Evolutionary conservation across 2,888 invertebrate species (phyloP).

Genomic region (Synergus umbraculus): DNA sequence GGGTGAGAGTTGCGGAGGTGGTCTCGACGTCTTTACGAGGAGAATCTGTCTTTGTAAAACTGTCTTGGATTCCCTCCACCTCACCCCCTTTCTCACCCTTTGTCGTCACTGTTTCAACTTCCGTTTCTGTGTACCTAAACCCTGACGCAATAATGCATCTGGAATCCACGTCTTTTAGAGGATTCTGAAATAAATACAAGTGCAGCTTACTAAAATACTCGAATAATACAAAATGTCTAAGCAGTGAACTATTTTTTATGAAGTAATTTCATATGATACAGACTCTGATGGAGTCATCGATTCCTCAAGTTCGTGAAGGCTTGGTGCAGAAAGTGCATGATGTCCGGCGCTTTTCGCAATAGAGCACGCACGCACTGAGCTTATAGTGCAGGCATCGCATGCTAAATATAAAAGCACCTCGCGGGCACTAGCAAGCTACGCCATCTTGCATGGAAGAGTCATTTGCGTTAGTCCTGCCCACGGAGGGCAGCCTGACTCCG

Average conservation of each 20-base stretch:
- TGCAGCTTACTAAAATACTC: neutral
- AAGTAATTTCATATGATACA: neutral
- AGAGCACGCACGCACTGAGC: conserved; percentile 53
- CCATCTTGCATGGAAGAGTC: conserved; percentile 80
- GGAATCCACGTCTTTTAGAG: neutral
- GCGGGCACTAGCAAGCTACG: conserved; percentile 71
- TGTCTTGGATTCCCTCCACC: conserved; percentile 58
- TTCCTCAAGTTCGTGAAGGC: conserved; percentile 24
- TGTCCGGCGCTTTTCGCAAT: conserved; percentile 44
- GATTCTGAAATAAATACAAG: neutral
- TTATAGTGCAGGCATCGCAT: conserved; percentile 62
- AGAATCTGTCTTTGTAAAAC: conserved; percentile 75
- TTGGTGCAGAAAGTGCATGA: conserved; percentile 45
- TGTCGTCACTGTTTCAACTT: neutral
- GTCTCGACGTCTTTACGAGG: conserved; percentile 72
- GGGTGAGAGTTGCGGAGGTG: conserved; percentile 64
- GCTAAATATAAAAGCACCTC: conserved; percentile 74
- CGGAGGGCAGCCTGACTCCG: conserved; percentile 78
- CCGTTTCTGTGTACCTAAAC: conserved; percentile 4
- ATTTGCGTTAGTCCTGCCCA: conserved; percentile 80
- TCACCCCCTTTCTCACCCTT: neutral
- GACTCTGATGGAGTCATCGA: neutral
- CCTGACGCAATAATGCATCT: neutral
- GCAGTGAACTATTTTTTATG: neutral
- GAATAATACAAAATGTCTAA: neutral